Conservation (phyloP, 2,113 vertebrate genomes). For the Drymodes brunneopygia region DNA sequence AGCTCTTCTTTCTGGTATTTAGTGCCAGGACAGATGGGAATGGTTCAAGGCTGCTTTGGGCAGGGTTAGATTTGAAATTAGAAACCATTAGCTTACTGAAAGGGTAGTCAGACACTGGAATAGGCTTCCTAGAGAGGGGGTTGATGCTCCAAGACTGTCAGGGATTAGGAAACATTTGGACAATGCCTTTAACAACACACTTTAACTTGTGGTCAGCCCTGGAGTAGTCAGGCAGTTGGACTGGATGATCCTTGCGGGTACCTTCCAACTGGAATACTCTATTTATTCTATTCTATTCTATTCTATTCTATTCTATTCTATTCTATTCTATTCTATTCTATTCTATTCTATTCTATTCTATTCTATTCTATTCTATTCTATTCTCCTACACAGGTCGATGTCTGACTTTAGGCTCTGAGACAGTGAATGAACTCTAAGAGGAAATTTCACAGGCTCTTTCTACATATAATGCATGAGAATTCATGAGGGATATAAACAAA, state of each 20-base stretch:
- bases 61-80: neutral
- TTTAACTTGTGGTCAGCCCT: neutral
- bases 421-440: neutral
- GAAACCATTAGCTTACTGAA: neutral
- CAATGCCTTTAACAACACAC: neutral
- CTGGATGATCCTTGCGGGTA: rapidly evolving
- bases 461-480: neutral
- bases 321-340: too few species aligned
- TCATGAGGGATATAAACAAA: neutral
- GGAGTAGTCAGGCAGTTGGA: neutral
- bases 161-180: neutral
- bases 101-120: neutral
- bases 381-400: neutral
- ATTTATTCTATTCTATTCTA: neutral
- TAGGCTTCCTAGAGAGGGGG: neutral
- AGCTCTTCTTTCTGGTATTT: neutral
- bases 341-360: too few species aligned
- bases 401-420: neutral
- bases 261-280: neutral
- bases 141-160: neutral
- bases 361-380: neutral
- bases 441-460: neutral
- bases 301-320: neutral
- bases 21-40: neutral
- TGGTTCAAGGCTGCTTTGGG: neutral